These are phyloP conservation scores for Phodopus roborovskii DNA, from an alignment of 2,113 vertebrate genomes.

Conservation along the genomic window DNA sequence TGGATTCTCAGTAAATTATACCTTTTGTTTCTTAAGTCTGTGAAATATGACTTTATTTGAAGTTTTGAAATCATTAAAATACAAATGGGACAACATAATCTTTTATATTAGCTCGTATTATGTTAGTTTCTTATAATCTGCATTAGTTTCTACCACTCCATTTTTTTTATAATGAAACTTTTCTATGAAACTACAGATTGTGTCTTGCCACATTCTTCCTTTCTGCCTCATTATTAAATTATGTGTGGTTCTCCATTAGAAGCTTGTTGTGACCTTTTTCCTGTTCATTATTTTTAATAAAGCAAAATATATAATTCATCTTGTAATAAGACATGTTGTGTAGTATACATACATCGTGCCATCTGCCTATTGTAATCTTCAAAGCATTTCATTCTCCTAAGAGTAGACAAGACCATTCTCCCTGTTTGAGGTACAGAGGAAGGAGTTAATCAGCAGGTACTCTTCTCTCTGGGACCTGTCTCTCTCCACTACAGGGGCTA, in stretches of 20 bases:
- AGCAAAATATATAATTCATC: background rate
- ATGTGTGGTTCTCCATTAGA: background rate
- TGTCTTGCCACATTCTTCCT: slow-evolving; percentile 35
- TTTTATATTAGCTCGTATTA: slow-evolving; percentile 18
- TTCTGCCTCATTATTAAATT: slow-evolving; percentile 44
- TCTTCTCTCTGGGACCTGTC: background rate
- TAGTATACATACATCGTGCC: background rate
- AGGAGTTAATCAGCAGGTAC: background rate
- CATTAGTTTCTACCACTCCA: background rate
- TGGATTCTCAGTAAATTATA: slow-evolving; percentile 25
- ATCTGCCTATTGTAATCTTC: background rate
- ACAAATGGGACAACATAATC: background rate
- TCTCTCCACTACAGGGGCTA: background rate
- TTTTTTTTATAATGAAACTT: slow-evolving; percentile 11
- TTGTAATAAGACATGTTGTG: background rate
- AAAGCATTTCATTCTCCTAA: slow-evolving; percentile 47
- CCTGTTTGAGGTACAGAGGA: background rate
- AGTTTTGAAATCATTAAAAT: slow-evolving; percentile 49
- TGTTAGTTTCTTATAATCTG: slow-evolving; percentile 31
- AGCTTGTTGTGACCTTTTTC: background rate
- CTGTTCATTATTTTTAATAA: background rate
- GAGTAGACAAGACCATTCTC: background rate
- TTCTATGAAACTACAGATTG: slow-evolving; percentile 51
- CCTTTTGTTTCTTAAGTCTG: slow-evolving; percentile 45
- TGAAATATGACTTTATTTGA: slow-evolving; percentile 48